A percentile compares a stretch with the other conserved stretches of the same genome.
These are phyloP conservation scores for Chorisops tibialis DNA, from an alignment of 2,888 invertebrate genomes.

Conservation along the genomic window DNA sequence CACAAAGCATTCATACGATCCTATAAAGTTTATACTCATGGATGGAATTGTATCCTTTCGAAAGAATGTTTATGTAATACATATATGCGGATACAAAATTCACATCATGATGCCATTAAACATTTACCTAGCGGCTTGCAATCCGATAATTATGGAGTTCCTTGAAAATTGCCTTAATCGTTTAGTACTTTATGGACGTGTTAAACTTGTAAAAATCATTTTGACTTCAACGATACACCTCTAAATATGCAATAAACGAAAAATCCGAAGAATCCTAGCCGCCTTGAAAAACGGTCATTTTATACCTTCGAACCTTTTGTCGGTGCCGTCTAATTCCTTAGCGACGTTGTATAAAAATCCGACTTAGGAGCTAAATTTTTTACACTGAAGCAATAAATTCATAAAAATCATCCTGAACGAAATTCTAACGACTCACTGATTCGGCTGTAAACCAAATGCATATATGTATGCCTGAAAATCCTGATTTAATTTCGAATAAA, in stretches of 20 bases:
- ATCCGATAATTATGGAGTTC: not conserved
- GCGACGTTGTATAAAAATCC: not conserved
- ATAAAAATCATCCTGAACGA: conserved; percentile 20
- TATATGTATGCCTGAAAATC: conserved; percentile 26
- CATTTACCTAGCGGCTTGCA: too few species aligned
- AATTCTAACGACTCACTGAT: not conserved
- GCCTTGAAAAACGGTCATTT: not conserved
- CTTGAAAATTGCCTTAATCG: conserved; percentile 23
- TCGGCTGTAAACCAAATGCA: conserved; percentile 9
- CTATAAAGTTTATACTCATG: too few species aligned
- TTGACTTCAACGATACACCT: conserved; percentile 5
- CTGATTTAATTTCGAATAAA: conserved; percentile 32
- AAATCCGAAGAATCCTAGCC: not conserved
- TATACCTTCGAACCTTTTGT: conserved; percentile 13
- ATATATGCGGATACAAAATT: too few species aligned
- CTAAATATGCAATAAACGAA: conserved; percentile 4
- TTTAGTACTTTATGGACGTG: conserved; percentile 31
- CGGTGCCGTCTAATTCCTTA: conserved; percentile 16
- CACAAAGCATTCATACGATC: too few species aligned
- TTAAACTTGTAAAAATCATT: conserved; percentile 29
- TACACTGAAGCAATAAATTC: conserved; percentile 28
- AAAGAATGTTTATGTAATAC: too few species aligned
- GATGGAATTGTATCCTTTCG: too few species aligned
- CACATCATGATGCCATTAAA: too few species aligned
- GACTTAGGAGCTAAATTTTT: conserved; percentile 1